A percentile compares a stretch with the other conserved stretches of the same genome.
These are phyloP conservation scores for Sitodiplosis mosellana DNA, from an alignment of 1,140 invertebrate species.

Conservation along the genomic window DNA sequence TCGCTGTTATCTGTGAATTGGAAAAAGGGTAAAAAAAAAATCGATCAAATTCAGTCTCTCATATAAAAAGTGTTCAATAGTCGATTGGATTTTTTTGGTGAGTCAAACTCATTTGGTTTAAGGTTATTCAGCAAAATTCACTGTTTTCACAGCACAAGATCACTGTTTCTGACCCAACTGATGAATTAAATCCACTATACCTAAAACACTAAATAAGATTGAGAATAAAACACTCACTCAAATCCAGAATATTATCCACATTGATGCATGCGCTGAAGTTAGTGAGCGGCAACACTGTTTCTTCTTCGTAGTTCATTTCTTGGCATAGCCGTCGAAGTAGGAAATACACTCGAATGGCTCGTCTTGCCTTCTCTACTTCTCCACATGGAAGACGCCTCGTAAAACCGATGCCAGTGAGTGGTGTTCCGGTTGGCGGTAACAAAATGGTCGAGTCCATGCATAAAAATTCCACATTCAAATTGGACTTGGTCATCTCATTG, in stretches of 20 bases:
- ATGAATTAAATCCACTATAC: too few relatives aligned
- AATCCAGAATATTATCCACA: constrained; percentile 78
- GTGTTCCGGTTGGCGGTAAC: constrained; percentile 88
- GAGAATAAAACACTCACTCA: constrained; percentile 47
- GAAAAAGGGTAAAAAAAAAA: constrained; percentile 3
- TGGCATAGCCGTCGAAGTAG: constrained; percentile 70
- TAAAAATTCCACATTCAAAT: constrained; percentile 79
- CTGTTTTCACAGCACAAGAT: too few relatives aligned
- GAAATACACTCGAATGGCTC: constrained; percentile 90
- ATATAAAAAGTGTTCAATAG: too few relatives aligned
- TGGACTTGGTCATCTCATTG: constrained; percentile 73
- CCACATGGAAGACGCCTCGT: constrained; percentile 88
- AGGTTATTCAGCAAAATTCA: too few relatives aligned
- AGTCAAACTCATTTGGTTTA: too few relatives aligned
- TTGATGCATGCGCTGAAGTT: constrained; percentile 77
- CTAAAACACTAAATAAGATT: constrained; percentile 2
- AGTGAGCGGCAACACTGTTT: constrained; percentile 79
- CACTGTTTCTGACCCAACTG: too few relatives aligned
- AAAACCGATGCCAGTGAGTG: constrained; percentile 90
- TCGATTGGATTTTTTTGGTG: neutral
- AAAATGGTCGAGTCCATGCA: constrained; percentile 95
- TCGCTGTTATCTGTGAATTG: constrained; percentile 79
- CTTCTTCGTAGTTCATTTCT: constrained; percentile 59
- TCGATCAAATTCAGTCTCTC: too few relatives aligned
- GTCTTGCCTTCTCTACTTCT: constrained; percentile 82